Base-by-base conservation (phyloP, 1,140 invertebrate genomes). In the Drosophila sp. region DNA sequence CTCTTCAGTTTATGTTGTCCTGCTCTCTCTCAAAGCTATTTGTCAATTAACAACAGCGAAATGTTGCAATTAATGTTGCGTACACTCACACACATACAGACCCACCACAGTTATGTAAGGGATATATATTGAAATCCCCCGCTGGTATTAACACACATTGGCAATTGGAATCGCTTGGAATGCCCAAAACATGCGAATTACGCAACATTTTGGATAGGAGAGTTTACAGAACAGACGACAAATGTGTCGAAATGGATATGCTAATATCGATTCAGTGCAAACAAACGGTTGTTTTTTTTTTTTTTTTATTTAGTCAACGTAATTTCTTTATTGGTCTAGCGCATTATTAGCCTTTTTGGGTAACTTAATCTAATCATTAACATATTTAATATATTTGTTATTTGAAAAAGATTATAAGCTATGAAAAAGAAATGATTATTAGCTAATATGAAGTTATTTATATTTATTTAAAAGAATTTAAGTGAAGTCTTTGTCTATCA, bases 181-280 rank as follows among this genome's bases (percentile, higher is more conserved):
- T 78, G 81, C 25, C 62, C 72, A 48, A 87, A 86, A 86, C 81
- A 86, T 78, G 71, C 81, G 81, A 87, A 87, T 87, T 86, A 81
- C 74, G 61, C 72, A 57, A 18, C 27, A 7, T 56, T 43, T 58
- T 14, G 7, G 45, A 6, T 3, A 29, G 29, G 0, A 13, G 27
- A 6, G 32, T 11, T 21, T 5, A 40, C 45, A 14, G 11, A 9
- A 48, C 79, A 75, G 75, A 61, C 75, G 78, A 69, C 78, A 67
- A 80, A 67, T 32, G 53, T 69, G 21, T 32, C 43, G 25, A 56
- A 16, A 32, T 14, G 3, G 8, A 9, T 25, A 13, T 34, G 8
- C 21, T 18, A 9, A 21, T 40, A 21, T 7, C 21, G 21, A 4
- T 21, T 21, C 21, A 4, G 21, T n/a, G n/a, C n/a, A n/a, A n/a